Percentiles rank a stretch among this genome's conserved stretches.
These are phyloP conservation scores for Pectinophora gossypiella DNA, from an alignment of 1,140 invertebrate species.

Conservation along the genomic window DNA sequence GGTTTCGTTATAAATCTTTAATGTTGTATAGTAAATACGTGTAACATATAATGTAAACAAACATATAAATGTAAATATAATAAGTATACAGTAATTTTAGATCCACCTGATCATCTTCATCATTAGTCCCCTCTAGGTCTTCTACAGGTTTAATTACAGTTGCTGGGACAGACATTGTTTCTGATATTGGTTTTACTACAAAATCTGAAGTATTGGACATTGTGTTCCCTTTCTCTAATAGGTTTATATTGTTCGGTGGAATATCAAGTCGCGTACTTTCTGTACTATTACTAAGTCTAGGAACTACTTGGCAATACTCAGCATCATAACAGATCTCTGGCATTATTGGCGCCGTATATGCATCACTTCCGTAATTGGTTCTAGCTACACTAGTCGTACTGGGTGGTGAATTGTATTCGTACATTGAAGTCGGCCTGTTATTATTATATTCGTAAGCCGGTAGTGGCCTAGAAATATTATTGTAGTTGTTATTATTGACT, in stretches of 20 bases:
- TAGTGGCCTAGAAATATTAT: conserved; percentile 23
- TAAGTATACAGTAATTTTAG: conserved; percentile 64
- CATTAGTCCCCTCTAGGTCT: conserved; percentile 33
- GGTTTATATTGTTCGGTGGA: no score
- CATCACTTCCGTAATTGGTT: conserved; percentile 31
- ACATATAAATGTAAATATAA: conserved; percentile 59
- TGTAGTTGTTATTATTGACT: conserved; percentile 20
- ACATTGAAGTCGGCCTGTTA: conserved; percentile 31
- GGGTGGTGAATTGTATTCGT: conserved; percentile 25
- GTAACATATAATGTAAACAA: conserved; percentile 57
- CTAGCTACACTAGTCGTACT: conserved; percentile 11
- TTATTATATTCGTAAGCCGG: conserved; percentile 32
- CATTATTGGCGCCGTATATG: conserved; percentile 20
- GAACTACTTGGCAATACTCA: conserved; percentile 27
- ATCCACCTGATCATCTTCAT: conserved; percentile 57
- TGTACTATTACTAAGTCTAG: no score
- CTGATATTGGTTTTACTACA: conserved; percentile 7
- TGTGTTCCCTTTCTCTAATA: no score
- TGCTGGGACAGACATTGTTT: background rate
- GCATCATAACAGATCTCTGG: conserved; percentile 46
- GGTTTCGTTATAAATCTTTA: conserved; percentile 41
- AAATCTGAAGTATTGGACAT: no score
- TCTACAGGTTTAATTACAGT: conserved; percentile 23
- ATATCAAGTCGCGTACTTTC: no score
- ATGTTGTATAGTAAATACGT: conserved; percentile 54